Evolutionary conservation across 2,797 vertebrate genomes (phyloP).

Genomic region (Sarcophilus harrisii): DNA sequence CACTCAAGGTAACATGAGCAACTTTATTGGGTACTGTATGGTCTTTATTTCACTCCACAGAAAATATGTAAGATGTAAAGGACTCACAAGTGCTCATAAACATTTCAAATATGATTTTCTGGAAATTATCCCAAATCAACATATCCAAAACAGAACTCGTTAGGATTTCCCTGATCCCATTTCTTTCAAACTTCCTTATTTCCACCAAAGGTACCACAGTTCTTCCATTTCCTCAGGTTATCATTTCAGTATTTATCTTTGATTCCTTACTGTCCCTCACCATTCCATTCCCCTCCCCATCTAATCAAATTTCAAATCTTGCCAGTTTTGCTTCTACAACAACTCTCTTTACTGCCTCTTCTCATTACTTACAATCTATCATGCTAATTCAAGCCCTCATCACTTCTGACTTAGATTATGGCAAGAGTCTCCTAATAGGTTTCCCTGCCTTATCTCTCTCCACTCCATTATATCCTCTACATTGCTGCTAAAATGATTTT

Average conservation of each 20-base stretch:
- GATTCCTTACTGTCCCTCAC: background rate
- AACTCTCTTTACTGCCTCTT: background rate
- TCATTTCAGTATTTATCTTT: background rate
- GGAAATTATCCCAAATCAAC: background rate
- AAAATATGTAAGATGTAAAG: background rate
- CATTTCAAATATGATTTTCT: background rate
- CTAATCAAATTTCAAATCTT: background rate
- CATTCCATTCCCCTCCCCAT: background rate
- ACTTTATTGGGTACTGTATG: background rate
- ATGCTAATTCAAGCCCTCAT: background rate
- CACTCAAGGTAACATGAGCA: background rate
- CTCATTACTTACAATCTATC: background rate
- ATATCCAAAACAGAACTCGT: background rate
- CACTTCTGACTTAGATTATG: background rate
- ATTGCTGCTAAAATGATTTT: background rate
- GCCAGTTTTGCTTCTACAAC: background rate
- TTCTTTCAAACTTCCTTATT: background rate
- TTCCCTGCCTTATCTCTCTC: background rate
- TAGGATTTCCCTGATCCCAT: background rate
- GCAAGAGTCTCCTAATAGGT: background rate
- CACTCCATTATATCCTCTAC: background rate
- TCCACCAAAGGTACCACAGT: background rate
- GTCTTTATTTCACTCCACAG: background rate
- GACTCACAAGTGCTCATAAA: background rate
- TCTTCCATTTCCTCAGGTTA: background rate